Evolutionary conservation across 2,888 invertebrate genomes (phyloP), one percentile per base, ranked within the genome.

Genomic region (Cryptocephalus moraei): DNA sequence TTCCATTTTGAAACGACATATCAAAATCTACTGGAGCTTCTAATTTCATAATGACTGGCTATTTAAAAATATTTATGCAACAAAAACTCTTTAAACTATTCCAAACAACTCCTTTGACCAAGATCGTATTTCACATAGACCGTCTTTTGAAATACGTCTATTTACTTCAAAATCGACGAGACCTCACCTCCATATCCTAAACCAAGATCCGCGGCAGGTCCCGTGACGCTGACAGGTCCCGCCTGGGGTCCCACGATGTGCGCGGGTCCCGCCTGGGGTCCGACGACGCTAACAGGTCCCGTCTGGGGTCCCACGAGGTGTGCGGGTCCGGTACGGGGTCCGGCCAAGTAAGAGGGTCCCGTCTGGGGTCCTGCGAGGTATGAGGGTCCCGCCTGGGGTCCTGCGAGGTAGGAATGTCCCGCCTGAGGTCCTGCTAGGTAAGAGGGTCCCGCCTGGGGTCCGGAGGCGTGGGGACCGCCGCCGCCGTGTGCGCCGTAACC

Each of bases 241-340:
- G 36, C 36, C 6, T n/a, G n/a, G n/a, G 36, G 11, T 36, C 36
- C 36, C 3, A 36, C 36, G 11, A 32, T 22, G 33, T 32, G 22
- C 10, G 42, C 32, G 9, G 32, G 42, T 10, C 32, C 22, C 13
- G 22, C 31, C 38, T 32, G 13, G 33, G 12, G 39, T n/a, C 9
- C 47, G 39, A 11, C 41, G 22, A 32, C 42, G 39, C 32, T 39
- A 33, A 36, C 36, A 12, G 36, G 36, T 9, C 47, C 49, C 32
- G 48, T 44, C 9, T 45, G 47, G n/a, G 53, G 54, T 36, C 54
- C 54, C 11, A 53, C 49, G 12, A 54, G 39, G 13, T 50, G 49
- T 11, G 36, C 36, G 4, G 46, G 45, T 9, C 45, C 49, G 8
- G 45, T 44, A 10, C 44, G 46, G 9, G 49, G 49, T 13, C 47